Conservation (phyloP, 2,113 vertebrate species). For the Trachemys scripta region DNA sequence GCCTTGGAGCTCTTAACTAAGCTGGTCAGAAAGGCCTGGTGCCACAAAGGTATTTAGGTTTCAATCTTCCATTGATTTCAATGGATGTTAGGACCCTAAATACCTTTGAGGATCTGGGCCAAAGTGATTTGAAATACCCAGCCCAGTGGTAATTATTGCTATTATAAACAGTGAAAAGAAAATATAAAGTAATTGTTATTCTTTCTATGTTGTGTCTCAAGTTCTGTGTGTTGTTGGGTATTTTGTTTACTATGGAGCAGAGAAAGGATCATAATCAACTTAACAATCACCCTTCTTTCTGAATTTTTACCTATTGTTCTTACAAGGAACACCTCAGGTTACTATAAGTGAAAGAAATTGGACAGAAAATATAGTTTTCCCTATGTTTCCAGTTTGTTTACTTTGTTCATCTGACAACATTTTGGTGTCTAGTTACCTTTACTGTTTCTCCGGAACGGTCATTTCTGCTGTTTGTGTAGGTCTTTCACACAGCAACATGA, state of each 20-base stretch:
- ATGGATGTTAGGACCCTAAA: neutral
- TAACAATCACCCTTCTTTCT: neutral
- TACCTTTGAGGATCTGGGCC: neutral
- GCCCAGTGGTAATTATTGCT: slow-evolving; percentile 52
- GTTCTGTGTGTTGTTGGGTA: neutral
- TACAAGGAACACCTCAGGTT: slow-evolving; percentile 20
- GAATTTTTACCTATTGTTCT: neutral
- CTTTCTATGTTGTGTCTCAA: slow-evolving; percentile 14
- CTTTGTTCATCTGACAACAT: neutral
- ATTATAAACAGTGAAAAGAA: slow-evolving; percentile 47
- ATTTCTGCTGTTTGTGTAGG: fast-evolving
- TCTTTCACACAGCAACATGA: neutral
- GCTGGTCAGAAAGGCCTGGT: slow-evolving; percentile 17
- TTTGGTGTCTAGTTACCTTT: neutral
- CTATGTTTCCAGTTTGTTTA: neutral
- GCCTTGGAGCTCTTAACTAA: slow-evolving; percentile 41
- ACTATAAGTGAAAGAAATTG: neutral
- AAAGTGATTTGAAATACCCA: slow-evolving; percentile 53
- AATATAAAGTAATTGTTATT: slow-evolving; percentile 46
- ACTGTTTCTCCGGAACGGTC: fast-evolving
- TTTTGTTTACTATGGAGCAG: slow-evolving; percentile 16
- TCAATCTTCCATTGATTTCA: neutral
- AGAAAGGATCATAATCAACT: slow-evolving; percentile 7
- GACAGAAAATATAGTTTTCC: neutral
- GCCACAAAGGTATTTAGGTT: neutral